Conservation (phyloP, 2,888 invertebrate genomes). For the Drosophila falleni region DNA sequence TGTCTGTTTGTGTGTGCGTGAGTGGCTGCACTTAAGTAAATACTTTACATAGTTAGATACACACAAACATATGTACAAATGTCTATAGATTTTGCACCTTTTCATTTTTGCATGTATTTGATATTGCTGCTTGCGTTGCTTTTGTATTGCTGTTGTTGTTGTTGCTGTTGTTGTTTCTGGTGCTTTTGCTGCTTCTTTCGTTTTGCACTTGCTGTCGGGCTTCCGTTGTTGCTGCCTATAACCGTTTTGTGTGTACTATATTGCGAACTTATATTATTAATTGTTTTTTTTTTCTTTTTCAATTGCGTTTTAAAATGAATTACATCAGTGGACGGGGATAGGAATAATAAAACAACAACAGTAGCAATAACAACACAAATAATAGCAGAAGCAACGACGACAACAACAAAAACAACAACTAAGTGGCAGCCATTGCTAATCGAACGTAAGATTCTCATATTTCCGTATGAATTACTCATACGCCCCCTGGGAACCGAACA, state of each 20-base stretch:
- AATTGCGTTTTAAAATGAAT: conserved; percentile 78
- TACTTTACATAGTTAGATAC: conserved; percentile 25
- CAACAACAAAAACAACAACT: not conserved
- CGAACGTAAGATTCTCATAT: conserved; percentile 54
- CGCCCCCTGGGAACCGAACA: conserved; percentile 21
- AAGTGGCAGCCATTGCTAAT: conserved; percentile 56
- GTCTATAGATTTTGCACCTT: conserved; percentile 40
- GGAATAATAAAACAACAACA: conserved; percentile 21
- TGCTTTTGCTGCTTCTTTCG: conserved; percentile 17
- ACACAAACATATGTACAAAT: conserved; percentile 5
- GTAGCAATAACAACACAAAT: conserved; percentile 25
- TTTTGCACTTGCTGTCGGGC: conserved; percentile 8
- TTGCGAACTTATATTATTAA: conserved; percentile 49
- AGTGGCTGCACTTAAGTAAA: conserved; percentile 35
- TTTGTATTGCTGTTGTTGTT: conserved; percentile 30
- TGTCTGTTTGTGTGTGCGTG: no score
- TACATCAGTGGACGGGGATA: conserved; percentile 58
- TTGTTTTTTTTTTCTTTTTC: conserved; percentile 36
- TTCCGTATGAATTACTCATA: conserved; percentile 57
- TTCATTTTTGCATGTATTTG: conserved; percentile 35
- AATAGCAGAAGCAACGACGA: conserved; percentile 6
- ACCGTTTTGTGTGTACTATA: conserved; percentile 30
- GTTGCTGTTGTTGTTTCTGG: not conserved
- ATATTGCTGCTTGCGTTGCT: conserved; percentile 46
- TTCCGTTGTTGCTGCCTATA: not conserved